Evolutionary conservation across 1,140 invertebrate species (phyloP), one percentile per base, ranked within the genome.

Genomic region (Drosophila equinoxialis): DNA sequence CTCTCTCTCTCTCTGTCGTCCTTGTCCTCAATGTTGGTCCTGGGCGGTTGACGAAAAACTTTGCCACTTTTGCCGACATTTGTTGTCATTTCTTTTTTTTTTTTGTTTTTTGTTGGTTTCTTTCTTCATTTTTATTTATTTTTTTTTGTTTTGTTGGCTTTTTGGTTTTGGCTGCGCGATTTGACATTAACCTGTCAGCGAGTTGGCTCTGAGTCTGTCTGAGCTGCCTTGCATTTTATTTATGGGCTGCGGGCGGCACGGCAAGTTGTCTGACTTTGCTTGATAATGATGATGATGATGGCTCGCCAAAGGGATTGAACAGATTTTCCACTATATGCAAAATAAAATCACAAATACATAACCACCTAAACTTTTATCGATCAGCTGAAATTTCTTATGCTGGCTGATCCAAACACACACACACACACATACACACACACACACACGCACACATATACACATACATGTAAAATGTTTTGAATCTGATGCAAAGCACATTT

Each of bases 111-210:
- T 30, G 5, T 30, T 30, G 30, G 30, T 30, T 30, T 30, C 30
- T 67, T 41, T 59, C 42, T 17, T 70, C 65, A 70, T 37, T 37
- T 37, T 70, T 69, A 70, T 35, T 11, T 11, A 3, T 37, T 48
- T 74, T 61, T 37, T 55, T 67, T 39, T 59, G 55, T 23, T 71
- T 71, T 67, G 68, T 77, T 84, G 81, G 77, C 66, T 87, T 72
- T 74, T 74, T 72, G 71, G 70, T 86, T 83, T 85, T 74, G 81
- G 82, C 68, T 69, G 65, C 48, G 41, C 82, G 82, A 86, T 84
- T 84, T 84, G 81, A 86, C 81, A 84, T 84, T 84, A 86, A 84
- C 82, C 81, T 84, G 81, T 84, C 82, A 86, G 65, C 71, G 58
- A 33, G 42, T 55, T 76, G 74, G 66, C 74, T 77, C 59, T 66